Percentiles rank a stretch among this genome's conserved stretches.
Conservation (phyloP, 2,888 invertebrate genomes). For the Drosophila engyochracea region DNA sequence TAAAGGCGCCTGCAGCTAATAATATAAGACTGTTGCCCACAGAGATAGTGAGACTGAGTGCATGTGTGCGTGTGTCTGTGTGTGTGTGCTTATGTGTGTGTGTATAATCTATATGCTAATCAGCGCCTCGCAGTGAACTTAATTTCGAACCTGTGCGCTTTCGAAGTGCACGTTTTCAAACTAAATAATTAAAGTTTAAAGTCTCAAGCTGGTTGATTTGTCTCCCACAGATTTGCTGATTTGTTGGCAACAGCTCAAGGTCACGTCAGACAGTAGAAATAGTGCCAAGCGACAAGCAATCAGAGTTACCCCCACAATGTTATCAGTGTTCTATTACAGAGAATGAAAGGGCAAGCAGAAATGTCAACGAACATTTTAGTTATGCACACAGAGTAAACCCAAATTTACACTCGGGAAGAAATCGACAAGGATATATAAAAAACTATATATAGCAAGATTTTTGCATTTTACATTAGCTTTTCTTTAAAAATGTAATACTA, state of each 20-base stretch:
- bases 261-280: neutral
- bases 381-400: neutral
- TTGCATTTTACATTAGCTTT: neutral
- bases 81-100: neutral
- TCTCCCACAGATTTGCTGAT: neutral
- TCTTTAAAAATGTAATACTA: neutral
- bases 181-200: slow-evolving; percentile 20
- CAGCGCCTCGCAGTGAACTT: slow-evolving; percentile 35
- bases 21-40: neutral
- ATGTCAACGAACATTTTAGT: neutral
- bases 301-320: neutral
- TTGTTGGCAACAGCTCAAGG: neutral
- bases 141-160: slow-evolving; percentile 49
- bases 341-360: neutral
- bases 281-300: neutral
- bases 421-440: neutral
- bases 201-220: slow-evolving; percentile 13
- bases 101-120: slow-evolving; percentile 38
- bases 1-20: slow-evolving; percentile 17
- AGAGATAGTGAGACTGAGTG: neutral
- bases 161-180: slow-evolving; percentile 26
- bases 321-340: neutral
- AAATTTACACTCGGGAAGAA: neutral
- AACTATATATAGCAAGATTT: no score
- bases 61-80: neutral